Base-by-base conservation (phyloP, 23 tunicate species). In the Corella eumyota region DNA sequence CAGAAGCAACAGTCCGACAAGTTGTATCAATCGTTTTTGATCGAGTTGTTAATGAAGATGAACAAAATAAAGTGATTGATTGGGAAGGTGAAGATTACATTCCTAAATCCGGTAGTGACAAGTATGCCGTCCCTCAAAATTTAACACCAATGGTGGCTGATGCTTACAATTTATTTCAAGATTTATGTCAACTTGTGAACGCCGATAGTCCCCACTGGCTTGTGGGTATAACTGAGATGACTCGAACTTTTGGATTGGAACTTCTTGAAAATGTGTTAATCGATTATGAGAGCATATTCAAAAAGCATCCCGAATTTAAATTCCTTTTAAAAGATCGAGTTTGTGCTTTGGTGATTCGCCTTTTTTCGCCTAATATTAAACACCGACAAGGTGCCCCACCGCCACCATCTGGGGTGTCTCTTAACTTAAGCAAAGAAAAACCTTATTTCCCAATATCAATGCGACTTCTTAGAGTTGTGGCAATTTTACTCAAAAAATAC, bases 291-390 rank as follows among this genome's bases (percentile, higher is more conserved):
- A 30, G 38, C 11, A 72, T 92, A 50, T 92, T 92, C 67, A 38
- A 56, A 22, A 83, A 76, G 33, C 85, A 81, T 71, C 75, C 86
- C 9, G 92, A 92, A 60, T 82, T 92, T 30, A 92, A 72, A 37
- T 92, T 92, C 61, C 46, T 92, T 3, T 57, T 92, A 24, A 92
- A 92, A 66, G 98, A 92, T 52, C 46, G 91, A 45, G 98, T 92
- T 15, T 92, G 98, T 72, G 80, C 92, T 25, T 65, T 92, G 17
- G 82, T 92, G 19, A 92, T 92, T 4, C 66, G 76, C 24, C 51
- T 81, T 29, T 92, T 92, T 66, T 92, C 98, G 24, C 98, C 98
- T 17, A 92, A 92, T 34, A 88, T 88, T 58, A 69, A 88, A 56
- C 82, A 79, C 68, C 57, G 96, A 61, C 96, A 78, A 71, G 96